Evolutionary conservation across 37 sponge, comb jelly and placozoan genomes (phyloP).

Genomic region (Geodia barretti): DNA sequence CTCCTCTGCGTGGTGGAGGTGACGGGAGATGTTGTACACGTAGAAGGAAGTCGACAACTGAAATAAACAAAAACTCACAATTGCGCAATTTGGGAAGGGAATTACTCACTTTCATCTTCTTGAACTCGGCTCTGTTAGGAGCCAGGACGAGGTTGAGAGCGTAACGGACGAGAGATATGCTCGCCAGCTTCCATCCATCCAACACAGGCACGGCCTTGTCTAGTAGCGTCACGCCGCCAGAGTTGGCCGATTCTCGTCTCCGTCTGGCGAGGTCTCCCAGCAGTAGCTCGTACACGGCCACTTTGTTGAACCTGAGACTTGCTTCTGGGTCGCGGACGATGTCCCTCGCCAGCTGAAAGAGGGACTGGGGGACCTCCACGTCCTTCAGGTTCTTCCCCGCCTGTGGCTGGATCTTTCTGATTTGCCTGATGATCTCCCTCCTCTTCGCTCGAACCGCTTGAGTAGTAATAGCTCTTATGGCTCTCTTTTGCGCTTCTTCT

Average conservation of each 20-base stretch:
- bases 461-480: too few relatives aligned
- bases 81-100: too few relatives aligned
- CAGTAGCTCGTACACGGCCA: conserved; percentile 23
- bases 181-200: conserved; percentile 25
- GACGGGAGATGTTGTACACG: conserved; percentile 34
- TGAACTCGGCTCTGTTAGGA: conserved; percentile 58
- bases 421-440: conserved; percentile 1
- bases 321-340: background rate
- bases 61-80: too few relatives aligned
- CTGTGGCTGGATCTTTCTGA: background rate
- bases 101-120: conserved; percentile 43
- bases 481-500: too few relatives aligned
- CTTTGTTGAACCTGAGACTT: background rate
- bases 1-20: conserved; percentile 38
- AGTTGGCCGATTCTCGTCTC: too few relatives aligned
- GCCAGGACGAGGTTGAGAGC: conserved; percentile 44
- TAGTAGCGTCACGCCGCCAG: conserved; percentile 4
- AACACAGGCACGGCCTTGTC: conserved; percentile 5
- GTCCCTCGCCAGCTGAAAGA: conserved; percentile 15
- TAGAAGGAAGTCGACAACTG: conserved; percentile 47
- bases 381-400: conserved; percentile 3
- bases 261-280: background rate
- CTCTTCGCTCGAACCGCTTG: too few relatives aligned
- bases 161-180: conserved; percentile 41
- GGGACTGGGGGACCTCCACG: background rate